phyloP scores from a whole-genome alignment of 1,140 invertebrate genomes.

The Paraescarpia echinospica region DNA sequence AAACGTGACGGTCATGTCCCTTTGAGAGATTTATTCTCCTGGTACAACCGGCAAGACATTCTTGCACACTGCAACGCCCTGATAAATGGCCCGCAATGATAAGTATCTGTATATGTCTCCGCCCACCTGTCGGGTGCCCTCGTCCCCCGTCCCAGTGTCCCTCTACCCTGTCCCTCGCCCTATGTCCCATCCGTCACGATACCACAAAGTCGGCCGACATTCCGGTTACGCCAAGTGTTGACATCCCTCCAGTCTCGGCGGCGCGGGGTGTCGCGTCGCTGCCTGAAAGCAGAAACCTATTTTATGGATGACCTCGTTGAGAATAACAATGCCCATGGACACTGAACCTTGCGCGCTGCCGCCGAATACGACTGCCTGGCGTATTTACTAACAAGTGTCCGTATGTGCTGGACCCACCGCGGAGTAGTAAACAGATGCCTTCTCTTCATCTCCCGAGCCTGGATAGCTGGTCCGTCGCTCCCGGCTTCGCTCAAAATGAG shows the following conservation, averaged over 20 bases:
- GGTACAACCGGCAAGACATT: neutral
- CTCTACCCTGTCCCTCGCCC: neutral
- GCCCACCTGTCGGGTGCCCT: neutral
- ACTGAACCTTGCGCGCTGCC: neutral
- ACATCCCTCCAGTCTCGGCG: neutral
- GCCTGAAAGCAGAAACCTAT: neutral
- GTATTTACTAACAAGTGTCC: neutral
- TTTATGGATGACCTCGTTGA: neutral
- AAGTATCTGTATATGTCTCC: neutral
- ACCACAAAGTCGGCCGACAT: neutral
- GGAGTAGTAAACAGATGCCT: neutral
- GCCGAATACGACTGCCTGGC: neutral
- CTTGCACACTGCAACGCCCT: neutral
- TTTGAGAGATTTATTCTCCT: neutral
- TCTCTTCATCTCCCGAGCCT: too few species aligned
- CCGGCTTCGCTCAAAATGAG: neutral
- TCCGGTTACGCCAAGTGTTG: neutral
- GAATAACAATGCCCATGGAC: neutral
- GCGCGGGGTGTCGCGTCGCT: neutral
- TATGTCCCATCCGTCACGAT: neutral
- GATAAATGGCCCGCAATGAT: neutral
- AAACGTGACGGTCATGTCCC: neutral
- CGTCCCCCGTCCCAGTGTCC: neutral
- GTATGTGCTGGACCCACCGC: neutral
- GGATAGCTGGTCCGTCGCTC: neutral